Evolutionary conservation across 2,888 invertebrate species (phyloP).

Genomic region (Tyria jacobaeae): DNA sequence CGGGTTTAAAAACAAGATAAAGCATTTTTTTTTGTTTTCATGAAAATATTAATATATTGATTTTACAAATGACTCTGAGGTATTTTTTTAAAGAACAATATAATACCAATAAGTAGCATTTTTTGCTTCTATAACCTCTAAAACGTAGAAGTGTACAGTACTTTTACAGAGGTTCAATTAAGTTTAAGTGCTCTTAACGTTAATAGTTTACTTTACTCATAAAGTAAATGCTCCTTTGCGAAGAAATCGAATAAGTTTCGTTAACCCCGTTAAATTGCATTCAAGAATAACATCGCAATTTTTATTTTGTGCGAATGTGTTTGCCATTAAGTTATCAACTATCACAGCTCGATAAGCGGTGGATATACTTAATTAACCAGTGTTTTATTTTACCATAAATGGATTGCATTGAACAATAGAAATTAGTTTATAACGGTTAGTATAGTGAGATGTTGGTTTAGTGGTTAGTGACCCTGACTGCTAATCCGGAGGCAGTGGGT

Average conservation of each 20-base stretch:
- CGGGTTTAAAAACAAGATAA: too few relatives aligned
- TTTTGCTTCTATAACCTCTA: neutral
- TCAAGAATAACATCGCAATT: neutral
- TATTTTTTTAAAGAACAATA: too few relatives aligned
- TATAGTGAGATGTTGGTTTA: too few relatives aligned
- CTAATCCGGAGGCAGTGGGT: too few relatives aligned
- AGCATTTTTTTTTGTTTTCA: too few relatives aligned
- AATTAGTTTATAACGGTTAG: neutral
- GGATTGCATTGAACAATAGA: neutral
- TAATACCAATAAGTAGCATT: neutral
- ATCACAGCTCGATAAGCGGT: neutral
- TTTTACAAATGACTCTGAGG: too few relatives aligned
- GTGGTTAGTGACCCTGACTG: too few relatives aligned
- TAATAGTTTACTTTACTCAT: neutral
- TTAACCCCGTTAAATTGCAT: too few relatives aligned
- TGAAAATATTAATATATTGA: too few relatives aligned
- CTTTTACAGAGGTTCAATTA: neutral
- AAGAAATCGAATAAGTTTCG: too few relatives aligned
- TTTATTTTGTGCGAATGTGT: neutral
- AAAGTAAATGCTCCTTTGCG: too few relatives aligned
- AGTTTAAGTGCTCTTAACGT: neutral
- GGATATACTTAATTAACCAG: neutral
- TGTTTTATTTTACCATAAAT: neutral
- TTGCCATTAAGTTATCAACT: constrained; percentile 1
- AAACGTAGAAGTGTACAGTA: neutral